A percentile compares a stretch with the other conserved stretches of the same genome.
phyloP scores from a whole-genome alignment of 1,140 invertebrate species.

The Drosophila saltans region DNA sequence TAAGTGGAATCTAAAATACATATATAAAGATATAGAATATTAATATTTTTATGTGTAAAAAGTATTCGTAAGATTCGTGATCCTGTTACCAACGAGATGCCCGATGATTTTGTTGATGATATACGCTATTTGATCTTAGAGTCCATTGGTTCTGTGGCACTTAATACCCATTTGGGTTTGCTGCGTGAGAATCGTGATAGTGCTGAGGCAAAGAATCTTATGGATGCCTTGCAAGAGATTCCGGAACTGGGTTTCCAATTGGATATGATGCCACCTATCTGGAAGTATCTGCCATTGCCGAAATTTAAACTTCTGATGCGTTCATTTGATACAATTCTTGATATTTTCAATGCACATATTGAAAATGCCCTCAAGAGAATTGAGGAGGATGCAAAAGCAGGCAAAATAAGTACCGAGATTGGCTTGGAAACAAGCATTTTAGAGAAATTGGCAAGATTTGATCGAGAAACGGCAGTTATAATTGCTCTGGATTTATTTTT shows the following conservation, averaged over 20 bases:
- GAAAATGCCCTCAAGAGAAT: constrained; percentile 60
- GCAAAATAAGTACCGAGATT: constrained; percentile 23
- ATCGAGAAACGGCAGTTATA: constrained; percentile 82
- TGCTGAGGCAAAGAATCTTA: constrained; percentile 85
- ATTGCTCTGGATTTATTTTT: constrained; percentile 75
- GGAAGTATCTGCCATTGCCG: constrained; percentile 86
- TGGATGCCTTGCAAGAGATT: constrained; percentile 85
- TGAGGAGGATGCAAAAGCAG: constrained; percentile 42
- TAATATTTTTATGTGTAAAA: background rate
- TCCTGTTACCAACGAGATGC: constrained; percentile 85
- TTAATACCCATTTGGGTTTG: constrained; percentile 88
- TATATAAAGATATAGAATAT: background rate
- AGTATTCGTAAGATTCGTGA: constrained; percentile 85
- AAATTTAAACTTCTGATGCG: constrained; percentile 85
- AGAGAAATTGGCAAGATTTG: constrained; percentile 81
- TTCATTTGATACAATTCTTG: constrained; percentile 71
- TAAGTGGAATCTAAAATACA: constrained; percentile 49
- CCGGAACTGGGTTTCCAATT: constrained; percentile 81
- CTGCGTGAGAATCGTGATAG: constrained; percentile 82
- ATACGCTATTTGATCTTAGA: constrained; percentile 89
- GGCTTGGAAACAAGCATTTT: constrained; percentile 62
- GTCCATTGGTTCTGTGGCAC: constrained; percentile 87
- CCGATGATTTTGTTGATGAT: constrained; percentile 86
- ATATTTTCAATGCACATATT: constrained; percentile 57
- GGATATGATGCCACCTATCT: constrained; percentile 86